A percentile compares a stretch with the other conserved stretches of the same genome.
Evolutionary conservation across 2,888 invertebrate genomes (phyloP).

Genomic region (Cryptosula pallasiana): DNA sequence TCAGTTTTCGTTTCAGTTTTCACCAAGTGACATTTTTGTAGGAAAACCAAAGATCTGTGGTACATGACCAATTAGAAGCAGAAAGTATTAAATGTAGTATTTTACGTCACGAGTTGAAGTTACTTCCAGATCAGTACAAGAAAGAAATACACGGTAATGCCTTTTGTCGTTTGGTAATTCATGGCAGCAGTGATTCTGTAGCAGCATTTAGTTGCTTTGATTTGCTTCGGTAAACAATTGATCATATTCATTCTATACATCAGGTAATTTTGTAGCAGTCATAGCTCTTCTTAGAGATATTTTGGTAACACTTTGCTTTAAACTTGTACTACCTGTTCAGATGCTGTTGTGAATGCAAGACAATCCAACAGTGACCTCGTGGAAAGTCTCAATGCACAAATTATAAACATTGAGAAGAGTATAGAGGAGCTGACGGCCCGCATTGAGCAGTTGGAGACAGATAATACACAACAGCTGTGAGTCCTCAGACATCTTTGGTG

Average conservation of each 20-base stretch:
- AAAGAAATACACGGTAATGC: constrained; percentile 45
- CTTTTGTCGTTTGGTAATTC: background rate
- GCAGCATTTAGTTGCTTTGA: no score
- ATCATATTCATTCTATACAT: no score
- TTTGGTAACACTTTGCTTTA: no score
- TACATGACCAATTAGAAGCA: constrained; percentile 47
- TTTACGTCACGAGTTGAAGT: constrained; percentile 43
- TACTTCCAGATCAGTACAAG: constrained; percentile 41
- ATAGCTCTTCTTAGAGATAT: no score
- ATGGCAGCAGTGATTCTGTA: no score
- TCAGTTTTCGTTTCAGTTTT: no score
- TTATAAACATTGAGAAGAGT: constrained; percentile 40
- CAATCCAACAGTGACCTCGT: constrained; percentile 46
- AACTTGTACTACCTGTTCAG: no score
- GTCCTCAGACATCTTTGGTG: no score
- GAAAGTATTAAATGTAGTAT: constrained; percentile 51
- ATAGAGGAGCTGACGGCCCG: constrained; percentile 38
- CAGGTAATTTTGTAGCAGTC: no score
- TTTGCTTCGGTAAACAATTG: no score
- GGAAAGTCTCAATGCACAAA: constrained; percentile 37
- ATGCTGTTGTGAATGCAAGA: constrained; percentile 46
- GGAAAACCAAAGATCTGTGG: constrained; percentile 38
- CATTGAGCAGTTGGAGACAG: constrained; percentile 41
- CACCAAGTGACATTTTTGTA: constrained; percentile 29
- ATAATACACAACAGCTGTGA: constrained; percentile 47